A percentile compares a stretch with the other conserved stretches of the same genome.
Evolutionary conservation across 1,140 invertebrate genomes (phyloP).

Genomic region (Drosophila nigrodunni): DNA sequence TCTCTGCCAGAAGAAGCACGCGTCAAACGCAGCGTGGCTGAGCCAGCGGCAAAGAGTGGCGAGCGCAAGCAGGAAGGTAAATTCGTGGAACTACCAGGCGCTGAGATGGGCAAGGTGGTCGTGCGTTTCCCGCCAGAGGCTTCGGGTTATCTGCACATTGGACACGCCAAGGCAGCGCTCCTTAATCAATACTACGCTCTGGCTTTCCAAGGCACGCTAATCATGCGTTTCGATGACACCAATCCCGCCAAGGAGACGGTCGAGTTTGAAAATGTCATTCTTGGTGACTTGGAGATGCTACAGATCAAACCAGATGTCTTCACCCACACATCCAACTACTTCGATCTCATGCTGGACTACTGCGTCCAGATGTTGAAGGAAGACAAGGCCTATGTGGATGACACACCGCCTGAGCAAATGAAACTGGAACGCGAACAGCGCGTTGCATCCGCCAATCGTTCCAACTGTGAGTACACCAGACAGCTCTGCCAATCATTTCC

Average conservation of each 20-base stretch:
- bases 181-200: conserved; percentile 99
- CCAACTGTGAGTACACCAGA: conserved; percentile 89
- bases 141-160: conserved; percentile 98
- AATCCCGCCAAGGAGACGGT: conserved; percentile 99
- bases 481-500: background rate
- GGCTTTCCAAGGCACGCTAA: conserved; percentile 96
- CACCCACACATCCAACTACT: conserved; percentile 98
- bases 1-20: conserved; percentile 86
- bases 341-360: conserved; percentile 94
- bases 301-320: conserved; percentile 97
- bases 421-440: conserved; percentile 97
- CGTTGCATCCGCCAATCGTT: conserved; percentile 93
- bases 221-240: conserved; percentile 99
- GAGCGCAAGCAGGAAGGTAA: conserved; percentile 94
- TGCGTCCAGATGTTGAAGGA: conserved; percentile 96
- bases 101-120: conserved; percentile 97
- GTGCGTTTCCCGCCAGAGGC: conserved; percentile 99
- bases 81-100: conserved; percentile 97
- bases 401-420: conserved; percentile 97
- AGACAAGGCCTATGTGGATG: conserved; percentile 97
- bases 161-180: conserved; percentile 99
- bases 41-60: conserved; percentile 63
- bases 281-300: conserved; percentile 96
- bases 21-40: conserved; percentile 54
- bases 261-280: conserved; percentile 99